A percentile compares a stretch with the other conserved stretches of the same genome.
Evolutionary conservation across 2,797 vertebrate genomes (phyloP).

Genomic region (Echiichthys vipera): DNA sequence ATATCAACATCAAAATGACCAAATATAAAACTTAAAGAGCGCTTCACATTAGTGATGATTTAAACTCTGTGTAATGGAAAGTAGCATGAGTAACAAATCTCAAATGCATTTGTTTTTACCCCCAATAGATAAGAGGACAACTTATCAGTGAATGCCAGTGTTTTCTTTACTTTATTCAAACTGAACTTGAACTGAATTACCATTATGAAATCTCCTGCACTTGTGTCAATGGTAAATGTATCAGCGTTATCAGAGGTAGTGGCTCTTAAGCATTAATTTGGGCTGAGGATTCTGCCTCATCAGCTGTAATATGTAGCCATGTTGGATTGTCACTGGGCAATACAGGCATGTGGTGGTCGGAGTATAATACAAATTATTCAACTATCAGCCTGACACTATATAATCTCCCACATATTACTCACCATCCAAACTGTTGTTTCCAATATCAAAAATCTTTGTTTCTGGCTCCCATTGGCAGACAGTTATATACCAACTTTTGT

Average conservation of each 20-base stretch:
- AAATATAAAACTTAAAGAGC: conserved; percentile 1
- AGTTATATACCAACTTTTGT: background rate
- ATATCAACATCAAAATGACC: background rate
- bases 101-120: no score
- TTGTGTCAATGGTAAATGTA: conserved; percentile 13
- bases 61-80: conserved; percentile 2
- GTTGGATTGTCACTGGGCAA: conserved; percentile 2
- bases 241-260: conserved; percentile 24
- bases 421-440: conserved; percentile 11
- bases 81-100: no score
- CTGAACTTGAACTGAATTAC: no score
- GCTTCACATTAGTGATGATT: conserved; percentile 6
- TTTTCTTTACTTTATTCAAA: no score
- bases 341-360: background rate
- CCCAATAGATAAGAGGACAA: no score
- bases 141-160: no score
- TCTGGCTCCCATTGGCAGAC: background rate
- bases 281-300: conserved; percentile 27
- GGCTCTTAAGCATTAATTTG: conserved; percentile 23
- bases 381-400: background rate
- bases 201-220: conserved; percentile 5
- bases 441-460: conserved; percentile 6
- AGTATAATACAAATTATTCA: background rate
- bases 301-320: conserved; percentile 12
- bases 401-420: conserved; percentile 15